phyloP scores from a whole-genome alignment of 2,888 invertebrate genomes.

The Euplagia quadripunctaria region DNA sequence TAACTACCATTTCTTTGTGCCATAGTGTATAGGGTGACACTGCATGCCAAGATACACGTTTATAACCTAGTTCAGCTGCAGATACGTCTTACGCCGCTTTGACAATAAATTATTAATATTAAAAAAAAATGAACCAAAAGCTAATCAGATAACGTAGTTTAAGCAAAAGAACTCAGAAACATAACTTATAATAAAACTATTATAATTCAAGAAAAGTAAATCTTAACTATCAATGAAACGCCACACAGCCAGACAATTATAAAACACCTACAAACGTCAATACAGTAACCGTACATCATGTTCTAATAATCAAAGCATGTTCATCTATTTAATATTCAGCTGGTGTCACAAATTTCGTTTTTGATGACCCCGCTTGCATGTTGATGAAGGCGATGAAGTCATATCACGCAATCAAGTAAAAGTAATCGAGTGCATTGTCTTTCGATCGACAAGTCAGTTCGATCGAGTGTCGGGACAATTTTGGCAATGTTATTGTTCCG shows the following conservation, averaged over 20 bases:
- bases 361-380: conserved; percentile 50
- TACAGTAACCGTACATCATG: conserved; percentile 33
- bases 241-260: not conserved
- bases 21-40: too few relatives aligned
- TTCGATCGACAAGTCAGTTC: conserved; percentile 16
- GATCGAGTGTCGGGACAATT: conserved; percentile 27
- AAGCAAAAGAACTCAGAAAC: too few relatives aligned
- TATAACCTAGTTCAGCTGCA: too few relatives aligned
- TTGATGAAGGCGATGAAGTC: conserved; percentile 64
- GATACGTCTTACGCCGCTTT: too few relatives aligned
- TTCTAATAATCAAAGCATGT: conserved; percentile 46
- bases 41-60: too few relatives aligned
- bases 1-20: too few relatives aligned
- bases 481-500: conserved; percentile 47
- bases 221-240: not conserved
- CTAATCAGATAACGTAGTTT: too few relatives aligned
- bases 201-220: too few relatives aligned
- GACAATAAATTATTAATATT: too few relatives aligned
- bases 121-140: too few relatives aligned
- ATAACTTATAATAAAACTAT: too few relatives aligned
- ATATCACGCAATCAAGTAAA: conserved; percentile 63
- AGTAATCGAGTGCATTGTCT: conserved; percentile 52
- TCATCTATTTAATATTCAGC: conserved; percentile 40
- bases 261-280: not conserved
- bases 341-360: conserved; percentile 65